A percentile compares a stretch with the other conserved stretches of the same genome.
Evolutionary conservation across 2,797 vertebrate genomes (phyloP).

Genomic region (Parauchenoglanis ngamensis): DNA sequence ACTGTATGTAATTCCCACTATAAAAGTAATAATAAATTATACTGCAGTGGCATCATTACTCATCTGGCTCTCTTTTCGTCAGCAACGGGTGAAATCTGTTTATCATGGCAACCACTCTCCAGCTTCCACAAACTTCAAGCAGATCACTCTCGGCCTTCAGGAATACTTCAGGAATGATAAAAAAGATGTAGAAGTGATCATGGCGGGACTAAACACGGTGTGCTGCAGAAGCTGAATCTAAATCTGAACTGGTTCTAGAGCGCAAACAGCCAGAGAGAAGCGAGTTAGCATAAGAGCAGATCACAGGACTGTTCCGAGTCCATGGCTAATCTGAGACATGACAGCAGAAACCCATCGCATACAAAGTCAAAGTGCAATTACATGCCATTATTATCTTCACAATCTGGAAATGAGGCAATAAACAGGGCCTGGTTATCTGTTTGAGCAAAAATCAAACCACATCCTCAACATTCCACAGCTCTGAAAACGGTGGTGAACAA

Average conservation of each 20-base stretch:
- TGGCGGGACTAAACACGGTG: not conserved
- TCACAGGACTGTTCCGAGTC: not conserved
- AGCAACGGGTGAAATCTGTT: slow-evolving; percentile 50
- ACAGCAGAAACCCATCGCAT: not conserved
- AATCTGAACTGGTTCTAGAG: not conserved
- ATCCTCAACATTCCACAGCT: not conserved
- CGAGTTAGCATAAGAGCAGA: not conserved
- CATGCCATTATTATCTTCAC: not conserved
- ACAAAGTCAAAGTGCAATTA: not conserved
- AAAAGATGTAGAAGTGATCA: not conserved
- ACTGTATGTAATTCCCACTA: no score
- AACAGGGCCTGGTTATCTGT: not conserved
- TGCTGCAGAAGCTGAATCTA: not conserved
- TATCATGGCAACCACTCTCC: slow-evolving; percentile 49
- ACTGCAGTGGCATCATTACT: not conserved
- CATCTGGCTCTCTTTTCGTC: slow-evolving; percentile 14
- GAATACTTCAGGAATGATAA: no score
- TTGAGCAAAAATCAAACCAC: not conserved
- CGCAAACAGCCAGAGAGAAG: not conserved
- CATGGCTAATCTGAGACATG: not conserved
- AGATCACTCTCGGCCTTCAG: slow-evolving; percentile 32
- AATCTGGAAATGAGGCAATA: not conserved
- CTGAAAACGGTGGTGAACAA: slow-evolving; percentile 26
- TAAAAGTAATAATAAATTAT: no score
- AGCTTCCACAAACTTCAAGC: slow-evolving; percentile 35